phyloP scores from a whole-genome alignment of 1,140 invertebrate species.

The Psix sp. region DNA sequence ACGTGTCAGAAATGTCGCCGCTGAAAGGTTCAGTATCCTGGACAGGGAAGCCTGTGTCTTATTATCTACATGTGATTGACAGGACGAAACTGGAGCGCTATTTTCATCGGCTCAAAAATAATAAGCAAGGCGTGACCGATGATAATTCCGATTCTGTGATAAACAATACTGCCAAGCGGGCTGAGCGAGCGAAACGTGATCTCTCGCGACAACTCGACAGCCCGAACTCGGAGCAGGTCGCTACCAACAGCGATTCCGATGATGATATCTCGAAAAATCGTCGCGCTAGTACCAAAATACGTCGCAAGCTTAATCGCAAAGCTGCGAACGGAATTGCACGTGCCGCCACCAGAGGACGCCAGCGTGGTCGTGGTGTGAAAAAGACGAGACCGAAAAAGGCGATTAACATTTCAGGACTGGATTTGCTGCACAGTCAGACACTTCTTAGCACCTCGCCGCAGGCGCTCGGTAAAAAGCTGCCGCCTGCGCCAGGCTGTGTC shows the following conservation, averaged over 20 bases:
- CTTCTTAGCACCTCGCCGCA: slow-evolving; percentile 88
- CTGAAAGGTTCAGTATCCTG: slow-evolving; percentile 97
- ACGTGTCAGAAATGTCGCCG: slow-evolving; percentile 96
- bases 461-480: slow-evolving; percentile 82
- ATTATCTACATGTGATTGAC: slow-evolving; percentile 98
- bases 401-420: slow-evolving; percentile 88
- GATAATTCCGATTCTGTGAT: slow-evolving; percentile 75
- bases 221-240: slow-evolving; percentile 69
- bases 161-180: slow-evolving; percentile 75
- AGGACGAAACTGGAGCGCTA: slow-evolving; percentile 96
- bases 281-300: slow-evolving; percentile 70
- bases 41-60: slow-evolving; percentile 98
- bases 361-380: slow-evolving; percentile 76
- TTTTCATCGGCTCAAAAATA: slow-evolving; percentile 93
- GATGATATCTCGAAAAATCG: slow-evolving; percentile 66
- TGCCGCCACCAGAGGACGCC: slow-evolving; percentile 69
- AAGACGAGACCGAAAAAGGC: slow-evolving; percentile 80
- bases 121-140: slow-evolving; percentile 84
- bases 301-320: slow-evolving; percentile 75
- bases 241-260: slow-evolving; percentile 71
- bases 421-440: slow-evolving; percentile 93
- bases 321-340: slow-evolving; percentile 70
- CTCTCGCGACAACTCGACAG: slow-evolving; percentile 73
- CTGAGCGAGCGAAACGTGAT: slow-evolving; percentile 73
- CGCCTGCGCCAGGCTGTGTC: slow-evolving; percentile 91